Evolutionary conservation across 2,113 vertebrate genomes (phyloP).

Genomic region (Pogona vitticeps): DNA sequence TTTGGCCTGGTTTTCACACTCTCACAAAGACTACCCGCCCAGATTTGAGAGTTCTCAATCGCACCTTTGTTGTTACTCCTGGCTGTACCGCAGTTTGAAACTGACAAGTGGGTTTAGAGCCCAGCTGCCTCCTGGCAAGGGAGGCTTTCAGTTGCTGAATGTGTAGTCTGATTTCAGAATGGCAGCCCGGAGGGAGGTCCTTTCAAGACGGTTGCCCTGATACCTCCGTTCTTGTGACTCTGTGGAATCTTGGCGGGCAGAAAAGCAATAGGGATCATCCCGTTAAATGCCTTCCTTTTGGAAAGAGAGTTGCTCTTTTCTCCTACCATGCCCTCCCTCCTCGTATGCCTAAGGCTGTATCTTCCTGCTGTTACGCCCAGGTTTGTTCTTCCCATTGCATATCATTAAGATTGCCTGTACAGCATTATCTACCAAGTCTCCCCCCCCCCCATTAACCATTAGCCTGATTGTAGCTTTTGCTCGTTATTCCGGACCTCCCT

Average conservation of each 20-base stretch:
- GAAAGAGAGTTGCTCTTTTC: neutral
- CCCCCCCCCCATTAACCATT: neutral
- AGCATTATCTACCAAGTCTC: neutral
- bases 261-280: neutral
- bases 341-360: neutral
- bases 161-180: neutral
- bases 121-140: neutral
- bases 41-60: neutral
- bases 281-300: neutral
- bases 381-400: neutral
- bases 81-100: constrained; percentile 1
- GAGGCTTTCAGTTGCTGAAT: neutral
- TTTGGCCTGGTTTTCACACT: neutral
- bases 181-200: neutral
- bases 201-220: neutral
- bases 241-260: neutral
- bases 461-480: constrained; percentile 24
- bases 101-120: constrained; percentile 18
- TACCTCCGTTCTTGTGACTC: neutral
- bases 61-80: fast-evolving
- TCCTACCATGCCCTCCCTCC: neutral
- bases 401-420: neutral
- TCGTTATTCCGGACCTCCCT: neutral
- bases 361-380: constrained; percentile 22
- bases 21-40: neutral